These are phyloP conservation scores for Amphilophus citrinellus DNA, from an alignment of 2,113 vertebrate species.

Conservation along the genomic window DNA sequence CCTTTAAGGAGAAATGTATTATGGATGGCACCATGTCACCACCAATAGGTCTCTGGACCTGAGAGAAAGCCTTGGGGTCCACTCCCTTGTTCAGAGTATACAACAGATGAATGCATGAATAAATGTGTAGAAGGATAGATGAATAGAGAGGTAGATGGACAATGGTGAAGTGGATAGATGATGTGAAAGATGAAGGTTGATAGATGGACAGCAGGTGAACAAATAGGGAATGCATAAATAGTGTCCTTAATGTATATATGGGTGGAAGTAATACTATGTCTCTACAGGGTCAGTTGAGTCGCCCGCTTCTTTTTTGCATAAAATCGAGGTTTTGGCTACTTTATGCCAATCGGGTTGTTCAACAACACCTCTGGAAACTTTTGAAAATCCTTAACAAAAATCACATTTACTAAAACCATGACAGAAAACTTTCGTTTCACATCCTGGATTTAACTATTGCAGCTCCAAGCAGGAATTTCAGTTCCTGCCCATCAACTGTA, in stretches of 20 bases:
- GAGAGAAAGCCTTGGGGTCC: background rate
- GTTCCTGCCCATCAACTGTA: background rate
- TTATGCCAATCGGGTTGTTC: background rate
- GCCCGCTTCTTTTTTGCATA: fast-evolving
- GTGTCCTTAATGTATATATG: background rate
- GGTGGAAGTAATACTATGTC: background rate
- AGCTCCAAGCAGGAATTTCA: background rate
- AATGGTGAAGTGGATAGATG: background rate
- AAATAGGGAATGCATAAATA: background rate
- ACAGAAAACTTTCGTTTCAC: background rate
- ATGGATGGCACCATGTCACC: constrained; percentile 28
- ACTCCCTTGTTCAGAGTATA: background rate
- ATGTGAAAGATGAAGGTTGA: background rate
- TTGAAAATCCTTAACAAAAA: background rate
- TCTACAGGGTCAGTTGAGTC: background rate
- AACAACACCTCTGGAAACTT: background rate
- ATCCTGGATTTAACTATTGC: background rate
- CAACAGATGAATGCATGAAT: constrained; percentile 8
- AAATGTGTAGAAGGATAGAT: background rate
- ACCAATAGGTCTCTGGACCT: constrained; percentile 11
- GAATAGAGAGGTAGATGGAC: background rate
- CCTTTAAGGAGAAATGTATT: constrained; percentile 34
- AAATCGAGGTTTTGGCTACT: background rate
- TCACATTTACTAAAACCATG: background rate
- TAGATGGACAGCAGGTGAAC: background rate